These are phyloP conservation scores for Poeciliopsis infans DNA, from an alignment of 2,797 vertebrate species.

Conservation along the genomic window DNA sequence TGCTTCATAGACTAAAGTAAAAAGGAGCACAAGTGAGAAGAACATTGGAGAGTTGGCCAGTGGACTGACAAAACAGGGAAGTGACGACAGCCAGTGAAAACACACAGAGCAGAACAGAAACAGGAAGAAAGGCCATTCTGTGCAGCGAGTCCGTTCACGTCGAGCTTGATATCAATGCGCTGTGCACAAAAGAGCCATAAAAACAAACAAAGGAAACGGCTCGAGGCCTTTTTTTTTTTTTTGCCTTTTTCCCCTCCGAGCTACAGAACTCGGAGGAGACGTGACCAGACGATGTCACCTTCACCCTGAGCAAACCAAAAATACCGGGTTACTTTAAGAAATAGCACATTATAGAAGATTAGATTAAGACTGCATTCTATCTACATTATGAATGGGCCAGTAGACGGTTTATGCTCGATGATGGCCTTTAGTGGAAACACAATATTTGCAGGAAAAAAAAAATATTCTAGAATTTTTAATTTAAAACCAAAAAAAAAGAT, in stretches of 20 bases:
- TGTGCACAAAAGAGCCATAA: conserved; percentile 44
- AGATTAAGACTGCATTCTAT: not conserved
- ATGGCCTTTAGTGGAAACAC: not conserved
- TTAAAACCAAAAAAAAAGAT: not conserved
- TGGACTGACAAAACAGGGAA: conserved; percentile 59
- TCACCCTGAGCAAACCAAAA: not conserved
- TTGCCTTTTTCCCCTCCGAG: conserved; percentile 3
- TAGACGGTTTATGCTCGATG: not conserved
- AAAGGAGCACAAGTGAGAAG: conserved; percentile 11
- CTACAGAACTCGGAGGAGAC: conserved; percentile 12
- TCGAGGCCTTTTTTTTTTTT: conserved; percentile 30
- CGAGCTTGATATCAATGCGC: conserved; percentile 54
- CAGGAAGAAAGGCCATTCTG: conserved; percentile 66
- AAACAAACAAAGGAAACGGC: conserved; percentile 70
- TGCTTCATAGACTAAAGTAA: not conserved
- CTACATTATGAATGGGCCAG: not conserved
- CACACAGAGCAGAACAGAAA: conserved; percentile 43
- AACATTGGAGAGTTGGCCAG: conserved; percentile 14
- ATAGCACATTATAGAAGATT: not conserved
- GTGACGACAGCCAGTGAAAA: conserved; percentile 39
- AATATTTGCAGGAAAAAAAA: not conserved
- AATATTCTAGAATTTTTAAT: not conserved
- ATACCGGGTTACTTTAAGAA: not conserved
- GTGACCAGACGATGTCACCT: not conserved
- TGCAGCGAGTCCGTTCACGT: conserved; percentile 10